A percentile compares a stretch with the other conserved stretches of the same genome.
These are phyloP conservation scores for Archocentrus centrarchus DNA, from an alignment of 2,113 vertebrate genomes.

Conservation along the genomic window DNA sequence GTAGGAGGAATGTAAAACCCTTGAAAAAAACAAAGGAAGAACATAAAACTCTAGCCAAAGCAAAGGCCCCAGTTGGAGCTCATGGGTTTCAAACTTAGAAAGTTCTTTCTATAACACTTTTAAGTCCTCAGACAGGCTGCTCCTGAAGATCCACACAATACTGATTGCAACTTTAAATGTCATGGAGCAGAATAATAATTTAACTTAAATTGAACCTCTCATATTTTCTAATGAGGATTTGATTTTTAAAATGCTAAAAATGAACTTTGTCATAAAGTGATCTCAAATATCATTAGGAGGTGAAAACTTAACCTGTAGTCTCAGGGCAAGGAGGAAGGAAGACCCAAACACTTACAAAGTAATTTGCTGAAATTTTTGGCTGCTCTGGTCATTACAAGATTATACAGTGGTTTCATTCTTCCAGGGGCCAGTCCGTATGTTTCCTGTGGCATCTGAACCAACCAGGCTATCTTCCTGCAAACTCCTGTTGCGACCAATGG, in stretches of 20 bases:
- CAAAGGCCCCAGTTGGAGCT: too few species aligned
- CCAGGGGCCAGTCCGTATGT: slow-evolving; percentile 97
- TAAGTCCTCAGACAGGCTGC: not conserved
- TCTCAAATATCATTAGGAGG: not conserved
- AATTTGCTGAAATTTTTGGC: slow-evolving; percentile 44
- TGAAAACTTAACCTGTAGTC: slow-evolving; percentile 23
- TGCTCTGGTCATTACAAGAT: slow-evolving; percentile 47
- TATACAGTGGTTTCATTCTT: slow-evolving; percentile 98
- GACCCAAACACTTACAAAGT: slow-evolving; percentile 28
- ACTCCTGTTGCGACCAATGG: slow-evolving; percentile 85
- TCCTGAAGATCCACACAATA: not conserved
- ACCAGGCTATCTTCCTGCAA: slow-evolving; percentile 87
- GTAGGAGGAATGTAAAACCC: not conserved
- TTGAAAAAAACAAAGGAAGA: too few species aligned
- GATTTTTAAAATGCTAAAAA: not conserved
- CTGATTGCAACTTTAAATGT: slow-evolving; percentile 39
- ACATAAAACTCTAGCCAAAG: too few species aligned
- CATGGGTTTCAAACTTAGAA: not conserved
- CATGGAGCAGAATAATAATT: not conserved
- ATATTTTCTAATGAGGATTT: not conserved
- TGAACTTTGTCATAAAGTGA: slow-evolving; percentile 26
- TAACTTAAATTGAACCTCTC: not conserved
- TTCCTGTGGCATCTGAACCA: slow-evolving; percentile 87
- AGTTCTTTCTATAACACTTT: not conserved
- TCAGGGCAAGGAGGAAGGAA: slow-evolving; percentile 37